Evolutionary conservation across 2,113 vertebrate species (phyloP).

Genomic region (Alexandromys fortis): DNA sequence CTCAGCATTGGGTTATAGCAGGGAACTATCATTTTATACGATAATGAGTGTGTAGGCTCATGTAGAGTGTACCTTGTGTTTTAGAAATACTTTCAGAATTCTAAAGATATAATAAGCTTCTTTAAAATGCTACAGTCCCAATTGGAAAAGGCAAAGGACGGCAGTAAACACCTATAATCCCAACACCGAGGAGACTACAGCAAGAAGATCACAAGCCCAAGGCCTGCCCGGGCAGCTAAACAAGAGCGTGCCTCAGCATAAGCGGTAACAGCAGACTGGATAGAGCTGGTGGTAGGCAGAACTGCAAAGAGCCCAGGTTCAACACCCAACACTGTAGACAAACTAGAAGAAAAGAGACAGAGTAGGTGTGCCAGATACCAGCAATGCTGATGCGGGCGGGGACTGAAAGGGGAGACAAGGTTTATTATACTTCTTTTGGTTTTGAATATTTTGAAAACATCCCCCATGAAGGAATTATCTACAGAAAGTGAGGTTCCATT

Average conservation of each 20-base stretch:
- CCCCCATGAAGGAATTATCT: neutral
- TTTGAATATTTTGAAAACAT: neutral
- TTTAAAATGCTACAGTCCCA: neutral
- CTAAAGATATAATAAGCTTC: neutral
- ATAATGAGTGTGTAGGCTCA: too few relatives aligned
- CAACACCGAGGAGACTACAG: neutral
- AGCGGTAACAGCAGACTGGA: neutral
- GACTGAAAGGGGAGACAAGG: neutral
- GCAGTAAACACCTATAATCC: neutral
- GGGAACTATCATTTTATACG: neutral
- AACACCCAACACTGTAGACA: neutral
- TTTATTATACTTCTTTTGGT: neutral
- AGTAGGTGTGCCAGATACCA: accelerated
- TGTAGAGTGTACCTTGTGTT: accelerated
- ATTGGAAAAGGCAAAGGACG: neutral
- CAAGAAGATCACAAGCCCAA: neutral
- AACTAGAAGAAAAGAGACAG: neutral
- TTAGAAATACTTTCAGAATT: neutral
- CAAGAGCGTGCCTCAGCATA: neutral
- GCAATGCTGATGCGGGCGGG: accelerated
- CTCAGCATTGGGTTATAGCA: too few relatives aligned
- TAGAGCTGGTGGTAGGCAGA: neutral
- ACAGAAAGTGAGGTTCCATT: neutral
- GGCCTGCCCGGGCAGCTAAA: neutral
- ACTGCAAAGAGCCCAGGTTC: neutral